These are phyloP conservation scores for Myripristis murdjan DNA, from an alignment of 2,797 vertebrate species.

Conservation along the genomic window DNA sequence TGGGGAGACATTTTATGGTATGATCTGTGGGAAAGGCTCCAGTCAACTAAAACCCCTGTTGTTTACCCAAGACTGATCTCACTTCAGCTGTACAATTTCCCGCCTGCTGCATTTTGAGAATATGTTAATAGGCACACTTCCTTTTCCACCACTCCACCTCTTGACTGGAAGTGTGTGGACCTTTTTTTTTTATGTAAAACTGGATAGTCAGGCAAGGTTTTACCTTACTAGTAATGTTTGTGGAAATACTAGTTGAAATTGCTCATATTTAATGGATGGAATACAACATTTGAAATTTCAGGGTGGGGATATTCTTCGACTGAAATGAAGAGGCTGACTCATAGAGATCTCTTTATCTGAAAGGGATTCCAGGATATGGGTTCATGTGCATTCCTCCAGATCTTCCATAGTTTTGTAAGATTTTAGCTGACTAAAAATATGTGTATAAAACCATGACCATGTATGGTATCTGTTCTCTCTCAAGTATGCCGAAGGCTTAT, in stretches of 20 bases:
- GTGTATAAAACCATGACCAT: not conserved
- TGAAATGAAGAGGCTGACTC: too few relatives aligned
- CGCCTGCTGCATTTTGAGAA: conserved; percentile 47
- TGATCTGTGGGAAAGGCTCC: conserved; percentile 45
- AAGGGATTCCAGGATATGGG: not conserved
- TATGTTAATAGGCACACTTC: conserved; percentile 50
- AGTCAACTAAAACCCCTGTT: conserved; percentile 53
- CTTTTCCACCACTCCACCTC: conserved; percentile 5
- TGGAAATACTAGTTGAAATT: not conserved
- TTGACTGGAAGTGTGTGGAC: conserved; percentile 25
- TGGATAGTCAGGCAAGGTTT: not conserved
- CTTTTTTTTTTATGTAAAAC: not conserved
- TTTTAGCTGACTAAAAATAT: not conserved
- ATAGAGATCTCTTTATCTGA: not conserved
- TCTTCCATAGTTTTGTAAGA: not conserved
- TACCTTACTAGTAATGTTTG: not conserved
- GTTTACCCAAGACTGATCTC: conserved; percentile 58
- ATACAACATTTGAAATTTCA: too few relatives aligned
- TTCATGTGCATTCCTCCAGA: not conserved
- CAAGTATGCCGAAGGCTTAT: not conserved
- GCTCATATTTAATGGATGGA: too few relatives aligned
- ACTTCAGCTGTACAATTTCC: conserved; percentile 62
- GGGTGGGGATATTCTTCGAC: too few relatives aligned
- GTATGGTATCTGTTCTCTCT: not conserved
- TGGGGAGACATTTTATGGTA: conserved; percentile 52